Base-by-base conservation (phyloP, 2,797 vertebrate species). In the Fistularia tabacaria region DNA sequence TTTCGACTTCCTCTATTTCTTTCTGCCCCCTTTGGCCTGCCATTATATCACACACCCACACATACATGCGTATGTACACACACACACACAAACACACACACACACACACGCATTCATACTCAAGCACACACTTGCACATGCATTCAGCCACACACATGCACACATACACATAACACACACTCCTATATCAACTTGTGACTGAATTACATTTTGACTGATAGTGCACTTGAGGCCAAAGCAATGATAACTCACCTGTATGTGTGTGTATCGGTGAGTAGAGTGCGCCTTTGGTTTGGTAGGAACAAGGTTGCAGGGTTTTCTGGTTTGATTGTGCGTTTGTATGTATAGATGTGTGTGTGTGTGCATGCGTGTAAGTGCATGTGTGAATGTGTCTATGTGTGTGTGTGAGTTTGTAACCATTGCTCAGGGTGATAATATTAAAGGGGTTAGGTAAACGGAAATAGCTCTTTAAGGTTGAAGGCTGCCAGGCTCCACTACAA, bases 201-300 rank as follows among this genome's bases (percentile, higher is more conserved):
- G 81, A 82, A 88, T 87, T 87, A 87, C 79, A 80, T 83, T 87
- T 88, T 87, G 87, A 88, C 69, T 85, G 82, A 87, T 86, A 77
- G 84, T 82, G 79, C 82, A 83, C 87, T 86, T 84, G 80, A 85
- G 87, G 87, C 84, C 82, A 85, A 72, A 81, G 78, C 74, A 76
- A 80, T 78, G 86, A 87, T 86, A 86, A 84, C 75, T 86, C 81
- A 85, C 73, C 73, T 81, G 79, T 69, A 52, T 50, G 50, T 57
- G 37, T 38, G 41, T 49, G 37, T n/a, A 53, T 41, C 15, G 11
- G 14, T 42, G 51, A 40, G 43, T 39, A 56, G 61, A 46, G 58
- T 54, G 55, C 69, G 64, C 59, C 57, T 77, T 80, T 77, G 58
- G 60, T 71, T 75, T 55, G 51, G 65, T 73, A 74, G 48, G 51